Percentiles rank a stretch among this genome's conserved stretches.
Evolutionary conservation across 23 tunicate species (phyloP).

Genomic region (Aplidium turbinatum): DNA sequence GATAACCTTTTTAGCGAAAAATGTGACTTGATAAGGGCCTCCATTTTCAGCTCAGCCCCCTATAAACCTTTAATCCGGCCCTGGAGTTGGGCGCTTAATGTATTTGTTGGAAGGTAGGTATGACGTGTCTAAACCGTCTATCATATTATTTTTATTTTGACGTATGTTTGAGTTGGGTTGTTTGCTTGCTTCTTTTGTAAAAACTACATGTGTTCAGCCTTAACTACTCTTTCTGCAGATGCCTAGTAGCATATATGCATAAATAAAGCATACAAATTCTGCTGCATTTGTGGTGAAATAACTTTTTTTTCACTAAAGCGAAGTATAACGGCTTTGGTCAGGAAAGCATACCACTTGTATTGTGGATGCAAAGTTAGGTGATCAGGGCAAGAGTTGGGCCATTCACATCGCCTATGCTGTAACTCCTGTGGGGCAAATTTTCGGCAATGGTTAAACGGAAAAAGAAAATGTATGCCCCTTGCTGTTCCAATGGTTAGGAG

Average conservation of each 20-base stretch:
- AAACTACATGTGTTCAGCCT: conserved; percentile 12
- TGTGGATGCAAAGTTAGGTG: conserved; percentile 27
- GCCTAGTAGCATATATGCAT: conserved; percentile 26
- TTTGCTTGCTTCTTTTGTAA: too few relatives aligned
- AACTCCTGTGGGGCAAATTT: conserved; percentile 17
- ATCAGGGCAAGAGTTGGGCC: conserved; percentile 35
- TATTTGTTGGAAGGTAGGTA: too few relatives aligned
- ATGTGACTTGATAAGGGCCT: too few relatives aligned
- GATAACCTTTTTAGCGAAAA: too few relatives aligned
- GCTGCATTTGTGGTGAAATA: conserved; percentile 19
- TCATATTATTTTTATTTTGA: too few relatives aligned
- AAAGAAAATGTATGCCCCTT: conserved; percentile 36
- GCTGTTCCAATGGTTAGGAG: conserved; percentile 44
- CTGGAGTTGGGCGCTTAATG: too few relatives aligned
- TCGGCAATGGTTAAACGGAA: conserved; percentile 21
- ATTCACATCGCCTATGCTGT: conserved; percentile 36
- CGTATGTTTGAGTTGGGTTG: too few relatives aligned
- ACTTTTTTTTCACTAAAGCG: conserved; percentile 27
- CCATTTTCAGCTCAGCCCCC: too few relatives aligned
- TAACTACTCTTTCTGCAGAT: conserved; percentile 23
- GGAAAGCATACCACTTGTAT: conserved; percentile 25
- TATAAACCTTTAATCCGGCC: too few relatives aligned
- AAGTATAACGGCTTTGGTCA: conserved; percentile 18
- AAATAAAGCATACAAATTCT: conserved; percentile 12
- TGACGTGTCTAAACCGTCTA: too few relatives aligned